Evolutionary conservation across 1,140 invertebrate genomes (phyloP).

Genomic region (Metaphire vulgaris): DNA sequence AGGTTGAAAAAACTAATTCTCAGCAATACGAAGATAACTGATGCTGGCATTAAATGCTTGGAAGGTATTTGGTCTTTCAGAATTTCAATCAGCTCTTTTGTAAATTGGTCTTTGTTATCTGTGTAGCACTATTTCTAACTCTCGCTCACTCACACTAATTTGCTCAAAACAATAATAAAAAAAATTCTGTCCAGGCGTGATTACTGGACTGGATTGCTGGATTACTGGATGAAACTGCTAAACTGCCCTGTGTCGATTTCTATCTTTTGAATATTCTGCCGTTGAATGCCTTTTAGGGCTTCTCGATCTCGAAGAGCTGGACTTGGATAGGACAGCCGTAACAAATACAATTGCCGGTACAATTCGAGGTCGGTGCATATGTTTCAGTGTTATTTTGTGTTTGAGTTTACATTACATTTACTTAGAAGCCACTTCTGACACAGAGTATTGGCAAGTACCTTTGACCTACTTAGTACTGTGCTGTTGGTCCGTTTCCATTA

Average conservation of each 20-base stretch:
- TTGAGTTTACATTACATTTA: too few relatives aligned
- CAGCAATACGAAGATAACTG: slow-evolving; percentile 39
- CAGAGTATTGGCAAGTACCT: background rate
- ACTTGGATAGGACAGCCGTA: slow-evolving; percentile 35
- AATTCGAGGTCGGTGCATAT: slow-evolving; percentile 8
- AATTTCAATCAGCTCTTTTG: too few relatives aligned
- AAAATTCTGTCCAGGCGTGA: background rate
- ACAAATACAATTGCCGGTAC: slow-evolving; percentile 34
- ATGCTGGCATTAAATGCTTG: slow-evolving; percentile 34
- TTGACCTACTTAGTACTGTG: background rate
- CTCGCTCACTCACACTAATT: too few relatives aligned
- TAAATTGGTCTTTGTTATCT: too few relatives aligned
- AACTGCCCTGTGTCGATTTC: background rate
- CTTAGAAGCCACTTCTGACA: background rate
- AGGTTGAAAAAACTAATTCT: slow-evolving; percentile 35
- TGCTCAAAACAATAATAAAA: too few relatives aligned
- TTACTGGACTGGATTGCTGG: slow-evolving; percentile 1
- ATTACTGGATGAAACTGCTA: background rate
- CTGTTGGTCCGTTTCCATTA: background rate
- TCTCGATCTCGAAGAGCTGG: slow-evolving; percentile 33
- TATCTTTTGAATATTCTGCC: background rate
- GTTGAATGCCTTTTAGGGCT: slow-evolving; percentile 27
- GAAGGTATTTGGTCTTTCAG: slow-evolving; percentile 29
- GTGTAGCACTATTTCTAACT: too few relatives aligned
- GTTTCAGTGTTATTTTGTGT: too few relatives aligned